These are phyloP conservation scores for Drosophila prostipennis DNA, from an alignment of 2,888 invertebrate genomes.

Conservation along the genomic window DNA sequence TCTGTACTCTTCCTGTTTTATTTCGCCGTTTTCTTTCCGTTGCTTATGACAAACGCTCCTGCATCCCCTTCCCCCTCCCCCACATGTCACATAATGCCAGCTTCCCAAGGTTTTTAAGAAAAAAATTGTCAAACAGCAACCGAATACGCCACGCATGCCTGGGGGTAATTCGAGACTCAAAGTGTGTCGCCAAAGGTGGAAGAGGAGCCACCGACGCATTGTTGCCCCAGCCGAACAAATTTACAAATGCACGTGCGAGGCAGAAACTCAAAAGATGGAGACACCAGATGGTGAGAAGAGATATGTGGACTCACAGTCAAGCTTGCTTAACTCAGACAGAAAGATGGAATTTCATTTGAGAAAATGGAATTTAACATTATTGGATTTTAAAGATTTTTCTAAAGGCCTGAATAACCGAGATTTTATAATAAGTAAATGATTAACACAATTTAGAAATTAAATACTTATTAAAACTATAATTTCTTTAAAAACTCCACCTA, in stretches of 20 bases:
- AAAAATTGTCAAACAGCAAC: conserved; percentile 19
- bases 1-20: conserved; percentile 29
- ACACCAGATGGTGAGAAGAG: conserved; percentile 14
- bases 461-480: too few relatives aligned
- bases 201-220: conserved; percentile 52
- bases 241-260: conserved; percentile 35
- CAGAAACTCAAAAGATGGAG: conserved; percentile 2
- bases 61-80: too few relatives aligned
- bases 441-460: too few relatives aligned
- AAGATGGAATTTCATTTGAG: not conserved
- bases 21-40: conserved; percentile 19
- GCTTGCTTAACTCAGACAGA: not conserved
- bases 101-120: conserved; percentile 8
- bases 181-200: conserved; percentile 47
- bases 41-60: conserved; percentile 30
- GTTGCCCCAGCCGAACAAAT: conserved; percentile 43
- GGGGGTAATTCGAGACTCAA: conserved; percentile 49
- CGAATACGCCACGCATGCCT: conserved; percentile 45
- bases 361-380: too few relatives aligned
- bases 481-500: too few relatives aligned
- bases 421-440: too few relatives aligned
- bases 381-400: too few relatives aligned
- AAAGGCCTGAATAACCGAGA: too few relatives aligned
- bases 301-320: conserved; percentile 10
- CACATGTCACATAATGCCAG: conserved; percentile 43